Base-by-base conservation (phyloP, 2,888 invertebrate genomes). In the Ophion obscuratus region DNA sequence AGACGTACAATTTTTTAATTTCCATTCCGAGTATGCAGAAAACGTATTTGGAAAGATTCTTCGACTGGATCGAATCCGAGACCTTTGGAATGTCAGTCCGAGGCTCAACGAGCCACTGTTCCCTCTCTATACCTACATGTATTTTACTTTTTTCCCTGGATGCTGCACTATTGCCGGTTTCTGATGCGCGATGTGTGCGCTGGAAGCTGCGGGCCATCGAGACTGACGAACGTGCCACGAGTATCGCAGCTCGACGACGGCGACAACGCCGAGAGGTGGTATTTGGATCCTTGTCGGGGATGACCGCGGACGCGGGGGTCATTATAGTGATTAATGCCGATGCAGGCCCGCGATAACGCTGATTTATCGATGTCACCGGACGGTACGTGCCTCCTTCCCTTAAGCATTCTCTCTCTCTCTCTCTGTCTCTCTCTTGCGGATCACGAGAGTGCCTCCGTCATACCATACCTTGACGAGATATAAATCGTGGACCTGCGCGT, bases 321-420 rank as follows among this genome's bases (percentile, higher is more conserved):
- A 94, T 94, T 93, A 94, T 91, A 92, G 92, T 93, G 93, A 94
- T 94, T 93, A 93, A 94, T 94, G 94, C 91, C 91, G 93, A 93
- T 93, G 92, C 91, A 90, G 89, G 89, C 87, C 81, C 85, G 89
- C 89, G 93, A 93, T 94, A 93, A 89, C 88, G 91, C 91, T 93
- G 93, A 93, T 94, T 93, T 93, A 94, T 94, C 92, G 93, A 91
- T 93, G 93, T 94, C 93, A 91, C 92, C 89, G 89, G 89, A 90
- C 87, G 88, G 90, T 80, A 77, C 80, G 77, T 68, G 81, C 66
- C 57, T n/a, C 40, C 27, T 53, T 17, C 53, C 14, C 53, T 53
- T 53, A 53, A 53, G 53, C 53, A 24, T 0, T 53, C 53, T 5
- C 17, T 53, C 14, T 53, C 53, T 53, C 53, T 53, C 53, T 53